Evolutionary conservation across 30 jellyfish, hydroid and myxozoan genomes (phyloP).

Genomic region (Pelagia noctiluca): DNA sequence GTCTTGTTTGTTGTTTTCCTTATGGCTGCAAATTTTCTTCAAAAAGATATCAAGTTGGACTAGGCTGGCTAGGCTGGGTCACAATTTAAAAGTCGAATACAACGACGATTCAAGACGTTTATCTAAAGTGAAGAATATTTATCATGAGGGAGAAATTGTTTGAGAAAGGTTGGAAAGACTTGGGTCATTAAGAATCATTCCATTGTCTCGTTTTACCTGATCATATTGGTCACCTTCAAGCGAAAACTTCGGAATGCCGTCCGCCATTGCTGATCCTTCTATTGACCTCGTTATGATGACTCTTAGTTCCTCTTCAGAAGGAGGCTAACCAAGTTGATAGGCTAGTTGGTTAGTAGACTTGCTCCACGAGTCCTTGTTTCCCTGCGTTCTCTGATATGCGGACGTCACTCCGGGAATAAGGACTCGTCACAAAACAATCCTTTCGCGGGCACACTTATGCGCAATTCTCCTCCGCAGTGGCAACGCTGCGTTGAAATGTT

Average conservation of each 20-base stretch:
- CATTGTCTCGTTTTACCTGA: conserved; percentile 28
- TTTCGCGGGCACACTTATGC: too few species aligned
- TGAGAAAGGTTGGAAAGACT: neutral
- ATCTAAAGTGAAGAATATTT: neutral
- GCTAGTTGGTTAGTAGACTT: too few species aligned
- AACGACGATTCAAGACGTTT: neutral
- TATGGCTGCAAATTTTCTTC: neutral
- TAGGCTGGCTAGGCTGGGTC: neutral
- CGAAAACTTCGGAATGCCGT: conserved; percentile 41
- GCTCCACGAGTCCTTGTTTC: too few species aligned
- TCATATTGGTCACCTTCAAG: conserved; percentile 32
- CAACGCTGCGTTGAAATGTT: too few species aligned
- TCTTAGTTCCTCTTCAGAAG: too few species aligned
- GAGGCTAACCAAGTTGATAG: too few species aligned
- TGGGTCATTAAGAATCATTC: neutral
- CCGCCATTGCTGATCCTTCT: conserved; percentile 71
- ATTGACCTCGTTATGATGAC: too few species aligned
- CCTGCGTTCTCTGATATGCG: too few species aligned
- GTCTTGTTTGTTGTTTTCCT: too few species aligned
- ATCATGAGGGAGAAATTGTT: neutral
- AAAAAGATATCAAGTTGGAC: neutral
- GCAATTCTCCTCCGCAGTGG: too few species aligned
- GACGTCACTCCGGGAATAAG: too few species aligned
- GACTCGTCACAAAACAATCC: too few species aligned
- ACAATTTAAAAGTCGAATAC: neutral